Conservation (phyloP, 92 coral and sea anemone genomes). For the Porites divaricata region DNA sequence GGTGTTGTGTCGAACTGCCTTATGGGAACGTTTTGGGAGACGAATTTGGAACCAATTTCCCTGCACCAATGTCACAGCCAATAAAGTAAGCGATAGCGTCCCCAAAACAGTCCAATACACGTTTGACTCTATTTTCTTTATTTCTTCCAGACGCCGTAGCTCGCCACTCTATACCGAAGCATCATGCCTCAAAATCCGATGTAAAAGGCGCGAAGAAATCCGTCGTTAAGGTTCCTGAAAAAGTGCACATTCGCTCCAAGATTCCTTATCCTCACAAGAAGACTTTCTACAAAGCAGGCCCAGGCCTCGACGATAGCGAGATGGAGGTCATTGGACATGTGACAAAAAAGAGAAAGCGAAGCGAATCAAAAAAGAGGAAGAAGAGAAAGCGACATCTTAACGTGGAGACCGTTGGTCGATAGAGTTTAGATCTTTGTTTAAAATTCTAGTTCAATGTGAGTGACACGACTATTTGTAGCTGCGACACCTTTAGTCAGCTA, state of each 20-base stretch:
- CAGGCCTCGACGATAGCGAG: constrained; percentile 81
- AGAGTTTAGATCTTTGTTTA: background rate
- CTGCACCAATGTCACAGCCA: too few relatives aligned
- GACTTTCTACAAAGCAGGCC: constrained; percentile 66
- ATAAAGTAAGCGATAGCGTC: too few relatives aligned
- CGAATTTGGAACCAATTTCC: too few relatives aligned
- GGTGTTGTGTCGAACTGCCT: too few relatives aligned
- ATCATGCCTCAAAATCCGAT: constrained; percentile 2
- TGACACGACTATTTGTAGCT: background rate
- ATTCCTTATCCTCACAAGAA: constrained; percentile 59
- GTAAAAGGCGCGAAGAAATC: constrained; percentile 36
- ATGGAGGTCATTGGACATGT: constrained; percentile 88
- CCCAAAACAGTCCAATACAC: too few relatives aligned
- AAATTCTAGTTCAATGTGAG: background rate
- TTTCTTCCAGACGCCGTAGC: constrained; percentile 27
- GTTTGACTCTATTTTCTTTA: too few relatives aligned
- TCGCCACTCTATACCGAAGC: constrained; percentile 36
- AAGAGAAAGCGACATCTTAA: constrained; percentile 48
- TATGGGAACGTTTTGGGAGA: too few relatives aligned
- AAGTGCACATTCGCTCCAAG: constrained; percentile 48
- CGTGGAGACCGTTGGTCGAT: constrained; percentile 3
- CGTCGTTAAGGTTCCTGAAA: constrained; percentile 17
- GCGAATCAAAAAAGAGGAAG: constrained; percentile 31
- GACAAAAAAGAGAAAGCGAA: constrained; percentile 67
- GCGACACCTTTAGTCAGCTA: background rate